A percentile compares a stretch with the other conserved stretches of the same genome.
phyloP scores from a whole-genome alignment of 2,113 vertebrate species.

The Urocynchramus pylzowi region DNA sequence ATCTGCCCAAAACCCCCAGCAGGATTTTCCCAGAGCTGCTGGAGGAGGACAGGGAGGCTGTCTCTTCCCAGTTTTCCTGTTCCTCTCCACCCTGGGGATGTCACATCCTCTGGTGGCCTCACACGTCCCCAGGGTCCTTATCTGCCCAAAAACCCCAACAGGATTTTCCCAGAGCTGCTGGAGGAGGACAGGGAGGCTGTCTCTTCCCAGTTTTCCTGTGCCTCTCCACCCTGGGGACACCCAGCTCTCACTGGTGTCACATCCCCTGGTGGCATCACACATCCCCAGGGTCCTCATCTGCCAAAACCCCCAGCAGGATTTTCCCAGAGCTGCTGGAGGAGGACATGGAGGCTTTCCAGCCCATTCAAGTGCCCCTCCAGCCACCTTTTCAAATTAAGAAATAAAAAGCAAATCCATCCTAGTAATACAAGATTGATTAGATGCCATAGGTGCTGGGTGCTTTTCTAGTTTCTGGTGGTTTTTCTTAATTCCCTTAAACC shows the following conservation, averaged over 20 bases:
- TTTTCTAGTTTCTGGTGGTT: neutral
- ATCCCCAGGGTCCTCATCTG: neutral
- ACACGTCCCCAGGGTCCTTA: no score
- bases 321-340: neutral
- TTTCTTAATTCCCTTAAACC: neutral
- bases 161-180: neutral
- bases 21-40: neutral
- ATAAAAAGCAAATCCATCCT: constrained; percentile 48
- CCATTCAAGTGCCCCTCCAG: constrained; percentile 3
- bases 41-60: no score
- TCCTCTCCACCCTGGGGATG: no score
- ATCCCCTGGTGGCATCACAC: rapidly evolving
- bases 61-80: no score
- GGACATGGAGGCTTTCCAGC: neutral
- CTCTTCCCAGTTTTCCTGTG: neutral
- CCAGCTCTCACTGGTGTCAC: neutral
- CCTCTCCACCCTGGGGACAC: neutral
- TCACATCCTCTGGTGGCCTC: no score
- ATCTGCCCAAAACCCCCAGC: neutral
- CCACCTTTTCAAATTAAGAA: constrained; percentile 16
- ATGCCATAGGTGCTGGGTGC: neutral
- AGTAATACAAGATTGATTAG: constrained; percentile 51
- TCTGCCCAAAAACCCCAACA: no score
- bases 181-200: neutral
- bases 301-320: neutral